phyloP scores from a whole-genome alignment of 1,140 invertebrate species.

The Lethocerus indicus region DNA sequence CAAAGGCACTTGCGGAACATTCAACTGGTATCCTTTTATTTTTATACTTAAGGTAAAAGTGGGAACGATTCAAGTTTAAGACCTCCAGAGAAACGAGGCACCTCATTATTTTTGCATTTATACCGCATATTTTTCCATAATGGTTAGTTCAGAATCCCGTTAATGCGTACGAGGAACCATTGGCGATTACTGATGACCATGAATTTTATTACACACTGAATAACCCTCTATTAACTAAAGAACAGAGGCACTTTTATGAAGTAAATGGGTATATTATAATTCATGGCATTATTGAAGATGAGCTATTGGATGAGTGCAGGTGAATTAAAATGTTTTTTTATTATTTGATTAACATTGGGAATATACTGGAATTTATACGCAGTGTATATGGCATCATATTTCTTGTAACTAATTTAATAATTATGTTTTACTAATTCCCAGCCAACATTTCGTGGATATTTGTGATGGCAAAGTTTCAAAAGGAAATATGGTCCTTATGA shows the following conservation, averaged over 20 bases:
- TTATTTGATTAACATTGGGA: no score
- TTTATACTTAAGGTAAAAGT: neutral
- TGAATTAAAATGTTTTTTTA: no score
- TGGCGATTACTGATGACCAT: neutral
- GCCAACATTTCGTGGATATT: conserved; percentile 40
- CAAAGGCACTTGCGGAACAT: neutral
- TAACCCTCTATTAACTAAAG: conserved; percentile 15
- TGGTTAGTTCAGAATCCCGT: neutral
- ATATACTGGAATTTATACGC: no score
- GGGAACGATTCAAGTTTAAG: neutral
- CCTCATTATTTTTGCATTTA: neutral
- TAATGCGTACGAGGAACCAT: neutral
- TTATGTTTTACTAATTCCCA: neutral
- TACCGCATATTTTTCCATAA: neutral
- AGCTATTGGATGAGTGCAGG: conserved; percentile 41
- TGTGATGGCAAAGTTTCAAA: conserved; percentile 33
- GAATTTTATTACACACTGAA: conserved; percentile 7
- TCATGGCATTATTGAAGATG: conserved; percentile 36
- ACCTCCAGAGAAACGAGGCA: neutral
- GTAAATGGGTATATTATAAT: conserved; percentile 63
- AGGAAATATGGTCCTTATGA: conserved; percentile 47
- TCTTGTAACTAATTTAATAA: neutral
- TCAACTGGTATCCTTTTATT: neutral
- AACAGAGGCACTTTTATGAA: conserved; percentile 57
- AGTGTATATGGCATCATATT: neutral